Evolutionary conservation across 2,113 vertebrate genomes (phyloP), one percentile per base, ranked within the genome.

Genomic region (Pteropus alecto): DNA sequence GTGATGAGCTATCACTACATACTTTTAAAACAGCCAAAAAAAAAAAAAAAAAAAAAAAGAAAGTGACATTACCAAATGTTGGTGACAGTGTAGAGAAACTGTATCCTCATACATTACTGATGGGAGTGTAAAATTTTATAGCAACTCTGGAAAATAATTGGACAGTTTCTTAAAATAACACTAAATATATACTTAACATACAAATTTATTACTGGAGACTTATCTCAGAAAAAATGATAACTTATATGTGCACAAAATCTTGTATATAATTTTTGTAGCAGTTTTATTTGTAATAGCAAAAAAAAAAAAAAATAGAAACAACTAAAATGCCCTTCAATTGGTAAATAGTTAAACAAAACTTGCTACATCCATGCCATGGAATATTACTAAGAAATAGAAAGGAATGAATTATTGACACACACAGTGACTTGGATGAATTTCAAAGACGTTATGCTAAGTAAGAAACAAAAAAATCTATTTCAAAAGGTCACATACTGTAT

Each of bases 311-410:
- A 60, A 26, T 41, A 13, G 30, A 67, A 73, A 43, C 51, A 30
- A 76, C 4, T 70, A 19, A 70, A 90, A 43, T 93, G 11, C 18
- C 6, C 4, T n/a, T 65, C 15, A 61, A 0, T 33, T 33, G 54
- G 65, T 93, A n/a, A 94, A 77, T 58, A n/a, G 54, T 28, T 91
- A 60, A 88, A 67, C 16, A 46, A 84, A 73, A 9, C 1, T 22
- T 43, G n/a, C 22, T 90, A 3, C 7, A 54, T 46, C 18, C 38
- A 54, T 67, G 26, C 18, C 38, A 21, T 26, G 54, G 26, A 95
- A 86, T 88, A 83, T 21, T 82, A 94, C 22, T 93, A 30, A 93
- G 35, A 26, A 84, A 65, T 89, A 68, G 43, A 88, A 94, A 94
- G 0, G 21, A 89, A 56, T 87, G 58, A 26, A 81, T 82, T 93